Evolutionary conservation across 2,113 vertebrate species (phyloP), one percentile per base, ranked within the genome.

Genomic region (Callochromis pleurospilus): DNA sequence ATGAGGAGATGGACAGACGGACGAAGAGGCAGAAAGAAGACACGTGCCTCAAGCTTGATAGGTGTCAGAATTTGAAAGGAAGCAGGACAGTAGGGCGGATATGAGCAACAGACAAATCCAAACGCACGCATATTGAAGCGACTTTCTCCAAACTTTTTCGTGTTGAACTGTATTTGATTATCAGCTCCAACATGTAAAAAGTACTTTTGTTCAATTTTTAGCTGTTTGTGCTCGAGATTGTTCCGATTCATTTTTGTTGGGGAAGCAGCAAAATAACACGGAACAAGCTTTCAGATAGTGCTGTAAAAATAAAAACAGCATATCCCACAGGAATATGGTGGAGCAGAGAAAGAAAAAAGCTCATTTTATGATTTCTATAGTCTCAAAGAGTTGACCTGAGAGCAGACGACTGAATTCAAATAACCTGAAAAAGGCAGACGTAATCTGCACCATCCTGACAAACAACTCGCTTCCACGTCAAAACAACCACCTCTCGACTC

Each of bases 1-100:
- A 87, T 31, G 80, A 47, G 62, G 17, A 29, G 84, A 91, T 40
- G 54, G 90, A 90, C 73, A 73, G 91, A 86, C 33, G 38, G 86
- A 49, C 19, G 26, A 36, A 21, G 83, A 11, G 51, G 62, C 62
- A n/a, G 80, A 51, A 36, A 86, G 26, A 82, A 79, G 36, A 53
- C 40, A 65, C 21, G 3, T 13, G 89, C 79, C 90, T 83, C n/a
- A 11, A 79, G 89, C 65, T 83, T 38, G 73, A 81, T 13, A 82
- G 88, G 86, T 84, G 79, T 84, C 70, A 84, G 7, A 68, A 75
- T 31, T 6, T 49, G 36, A 51, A 45, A 83, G 55, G 79, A 51
- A 85, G 42, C 81, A 75, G 26, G 4, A 42, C 51, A 12, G 33
- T 10, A 14, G 38, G 33, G 31, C 17, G 60, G n/a, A 54, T 19